Conservation (phyloP, 2,113 vertebrate species). For the Pycnonotus jocosus region DNA sequence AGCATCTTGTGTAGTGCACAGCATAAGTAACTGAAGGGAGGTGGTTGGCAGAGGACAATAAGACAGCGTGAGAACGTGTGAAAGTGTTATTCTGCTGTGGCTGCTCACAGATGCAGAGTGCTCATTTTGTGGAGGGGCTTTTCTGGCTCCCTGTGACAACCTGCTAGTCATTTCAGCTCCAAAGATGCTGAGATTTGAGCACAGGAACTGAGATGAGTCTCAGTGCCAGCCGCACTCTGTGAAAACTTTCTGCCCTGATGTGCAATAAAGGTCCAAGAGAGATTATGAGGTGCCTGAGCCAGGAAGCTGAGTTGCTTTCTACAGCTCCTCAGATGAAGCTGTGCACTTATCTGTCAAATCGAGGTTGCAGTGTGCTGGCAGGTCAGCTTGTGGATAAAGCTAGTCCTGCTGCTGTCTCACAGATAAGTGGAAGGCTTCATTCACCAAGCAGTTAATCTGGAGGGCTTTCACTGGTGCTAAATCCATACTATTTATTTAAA, state of each 20-base stretch:
- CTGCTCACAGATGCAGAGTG: not conserved
- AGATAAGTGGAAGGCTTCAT: constrained; percentile 2
- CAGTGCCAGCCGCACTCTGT: not conserved
- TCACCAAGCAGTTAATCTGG: constrained; percentile 17
- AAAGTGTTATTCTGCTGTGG: not conserved
- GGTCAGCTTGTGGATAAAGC: not conserved
- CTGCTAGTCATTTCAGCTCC: not conserved
- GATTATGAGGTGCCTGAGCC: not conserved
- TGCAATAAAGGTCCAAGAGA: not conserved
- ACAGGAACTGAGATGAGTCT: not conserved
- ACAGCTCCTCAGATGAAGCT: not conserved
- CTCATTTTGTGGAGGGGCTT: not conserved
- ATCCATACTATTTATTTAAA: constrained; percentile 47
- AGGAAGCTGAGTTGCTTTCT: not conserved
- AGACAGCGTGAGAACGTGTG: accelerated
- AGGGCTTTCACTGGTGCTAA: not conserved
- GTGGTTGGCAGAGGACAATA: constrained; percentile 22
- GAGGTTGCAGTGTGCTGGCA: not conserved
- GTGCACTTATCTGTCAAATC: not conserved
- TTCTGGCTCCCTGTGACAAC: not conserved
- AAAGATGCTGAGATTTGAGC: not conserved
- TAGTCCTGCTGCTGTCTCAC: constrained; percentile 9
- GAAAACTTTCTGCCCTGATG: not conserved
- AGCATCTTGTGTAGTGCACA: not conserved
- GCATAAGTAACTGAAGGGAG: not conserved